phyloP scores from a whole-genome alignment of 2,113 vertebrate genomes.

The Neofelis nebulosa region DNA sequence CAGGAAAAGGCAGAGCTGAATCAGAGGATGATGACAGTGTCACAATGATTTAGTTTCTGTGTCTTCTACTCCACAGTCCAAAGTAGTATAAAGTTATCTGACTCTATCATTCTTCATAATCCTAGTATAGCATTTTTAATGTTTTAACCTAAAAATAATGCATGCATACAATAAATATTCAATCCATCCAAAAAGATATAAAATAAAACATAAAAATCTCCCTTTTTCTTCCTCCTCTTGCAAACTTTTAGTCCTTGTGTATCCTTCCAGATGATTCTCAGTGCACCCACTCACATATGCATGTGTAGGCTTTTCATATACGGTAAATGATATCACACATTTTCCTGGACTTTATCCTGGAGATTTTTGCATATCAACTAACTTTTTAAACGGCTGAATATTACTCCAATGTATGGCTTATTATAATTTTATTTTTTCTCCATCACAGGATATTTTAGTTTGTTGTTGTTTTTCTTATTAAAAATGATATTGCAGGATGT shows the following conservation, averaged over 20 bases:
- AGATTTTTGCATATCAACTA: not conserved
- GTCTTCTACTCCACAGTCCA: not conserved
- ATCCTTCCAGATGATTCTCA: not conserved
- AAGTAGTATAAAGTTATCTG: not conserved
- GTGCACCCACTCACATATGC: not conserved
- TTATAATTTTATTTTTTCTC: not conserved
- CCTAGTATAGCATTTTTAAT: not conserved
- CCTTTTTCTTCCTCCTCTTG: not conserved
- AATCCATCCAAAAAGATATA: not conserved
- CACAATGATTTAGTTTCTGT: not conserved
- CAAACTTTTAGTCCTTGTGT: not conserved
- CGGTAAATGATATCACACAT: not conserved
- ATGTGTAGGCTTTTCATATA: not conserved
- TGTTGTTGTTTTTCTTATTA: not conserved
- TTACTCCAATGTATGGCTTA: not conserved
- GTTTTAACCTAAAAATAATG: constrained; percentile 15
- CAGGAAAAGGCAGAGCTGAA: not conserved
- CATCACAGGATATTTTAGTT: not conserved
- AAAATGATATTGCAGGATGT: not conserved
- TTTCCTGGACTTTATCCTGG: not conserved
- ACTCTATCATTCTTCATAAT: not conserved
- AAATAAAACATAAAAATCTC: not conserved
- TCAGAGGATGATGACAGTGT: not conserved
- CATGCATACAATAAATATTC: not conserved
- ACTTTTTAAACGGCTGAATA: not conserved